Percentiles rank a stretch among this genome's conserved stretches.
Evolutionary conservation across 2,888 invertebrate genomes (phyloP).

Genomic region (Halictus ligatus): DNA sequence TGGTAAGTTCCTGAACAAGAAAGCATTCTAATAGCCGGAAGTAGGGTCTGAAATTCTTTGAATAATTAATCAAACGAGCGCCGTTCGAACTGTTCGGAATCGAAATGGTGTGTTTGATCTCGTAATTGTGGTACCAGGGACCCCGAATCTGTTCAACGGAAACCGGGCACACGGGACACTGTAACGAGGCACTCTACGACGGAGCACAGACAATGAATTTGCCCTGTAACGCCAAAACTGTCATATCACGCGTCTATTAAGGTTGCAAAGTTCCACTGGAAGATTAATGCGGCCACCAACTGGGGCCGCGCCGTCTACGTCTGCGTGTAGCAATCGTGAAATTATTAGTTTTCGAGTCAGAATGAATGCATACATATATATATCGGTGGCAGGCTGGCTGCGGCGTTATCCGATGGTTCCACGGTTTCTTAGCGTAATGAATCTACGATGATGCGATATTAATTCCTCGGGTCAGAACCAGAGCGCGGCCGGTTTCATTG

Average conservation of each 20-base stretch:
- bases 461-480: slow-evolving; percentile 37
- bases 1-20: neutral
- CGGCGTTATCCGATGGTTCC: slow-evolving; percentile 47
- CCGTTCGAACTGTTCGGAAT: neutral
- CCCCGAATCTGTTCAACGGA: neutral
- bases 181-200: slow-evolving; percentile 31
- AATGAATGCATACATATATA: slow-evolving; percentile 53
- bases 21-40: neutral
- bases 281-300: slow-evolving; percentile 68
- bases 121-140: neutral
- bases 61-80: neutral
- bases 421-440: slow-evolving; percentile 54
- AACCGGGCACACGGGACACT: neutral
- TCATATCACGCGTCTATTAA: slow-evolving; percentile 71
- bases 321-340: slow-evolving; percentile 51
- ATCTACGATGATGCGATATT: slow-evolving; percentile 65
- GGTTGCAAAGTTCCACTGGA: slow-evolving; percentile 50
- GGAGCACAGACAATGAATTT: slow-evolving; percentile 57
- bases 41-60: neutral
- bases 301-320: slow-evolving; percentile 26
- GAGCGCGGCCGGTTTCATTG: neutral
- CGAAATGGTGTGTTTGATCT: neutral
- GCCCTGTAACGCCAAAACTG: slow-evolving; percentile 59
- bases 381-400: slow-evolving; percentile 17
- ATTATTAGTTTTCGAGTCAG: slow-evolving; percentile 64